phyloP scores from a whole-genome alignment of 2,113 vertebrate species.

The Seriola aureovittata region DNA sequence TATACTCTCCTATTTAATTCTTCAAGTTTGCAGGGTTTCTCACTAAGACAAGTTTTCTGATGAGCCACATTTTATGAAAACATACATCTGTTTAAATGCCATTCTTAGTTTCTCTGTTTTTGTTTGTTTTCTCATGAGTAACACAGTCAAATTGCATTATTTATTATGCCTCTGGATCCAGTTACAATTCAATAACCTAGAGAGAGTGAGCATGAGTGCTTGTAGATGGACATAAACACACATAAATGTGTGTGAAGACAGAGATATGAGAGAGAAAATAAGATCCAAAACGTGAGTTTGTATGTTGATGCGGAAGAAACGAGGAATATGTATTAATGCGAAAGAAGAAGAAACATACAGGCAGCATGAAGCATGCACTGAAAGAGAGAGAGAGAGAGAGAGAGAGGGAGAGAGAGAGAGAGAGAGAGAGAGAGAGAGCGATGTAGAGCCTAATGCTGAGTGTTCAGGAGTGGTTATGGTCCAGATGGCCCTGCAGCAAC shows the following conservation, averaged over 20 bases:
- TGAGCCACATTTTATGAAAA: not conserved
- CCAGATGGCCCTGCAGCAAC: constrained; percentile 73
- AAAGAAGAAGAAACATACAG: not conserved
- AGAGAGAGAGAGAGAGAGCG: not conserved
- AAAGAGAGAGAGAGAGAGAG: not conserved
- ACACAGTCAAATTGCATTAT: not conserved
- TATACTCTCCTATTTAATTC: not conserved
- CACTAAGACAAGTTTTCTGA: not conserved
- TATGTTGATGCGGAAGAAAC: not conserved
- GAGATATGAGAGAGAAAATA: not conserved
- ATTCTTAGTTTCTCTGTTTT: not conserved
- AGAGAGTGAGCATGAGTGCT: not conserved
- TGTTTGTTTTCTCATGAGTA: too few relatives aligned
- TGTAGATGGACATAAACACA: not conserved
- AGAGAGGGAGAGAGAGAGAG: not conserved
- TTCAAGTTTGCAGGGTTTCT: not conserved
- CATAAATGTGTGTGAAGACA: not conserved
- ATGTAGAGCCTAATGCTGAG: constrained; percentile 46
- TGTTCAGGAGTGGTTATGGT: constrained; percentile 64
- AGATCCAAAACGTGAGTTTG: constrained; percentile 3
- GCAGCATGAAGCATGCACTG: not conserved
- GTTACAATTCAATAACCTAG: not conserved
- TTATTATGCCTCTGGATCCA: not conserved
- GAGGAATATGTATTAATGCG: not conserved
- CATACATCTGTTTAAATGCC: not conserved